Percentiles rank a stretch among this genome's conserved stretches.
phyloP scores from a whole-genome alignment of 2,797 vertebrate species.

The Prunella strophiata region DNA sequence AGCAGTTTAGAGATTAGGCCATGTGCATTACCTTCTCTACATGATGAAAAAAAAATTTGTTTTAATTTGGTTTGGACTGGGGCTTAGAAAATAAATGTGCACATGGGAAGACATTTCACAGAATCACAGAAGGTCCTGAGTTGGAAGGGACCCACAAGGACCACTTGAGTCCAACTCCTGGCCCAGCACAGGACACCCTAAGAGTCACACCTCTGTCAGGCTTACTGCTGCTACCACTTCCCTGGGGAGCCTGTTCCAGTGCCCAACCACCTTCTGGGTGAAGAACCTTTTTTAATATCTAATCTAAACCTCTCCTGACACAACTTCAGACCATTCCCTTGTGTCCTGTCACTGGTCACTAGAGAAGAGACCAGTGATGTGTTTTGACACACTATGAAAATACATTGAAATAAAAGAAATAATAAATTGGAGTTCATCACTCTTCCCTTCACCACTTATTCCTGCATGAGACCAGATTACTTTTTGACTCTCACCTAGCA shows the following conservation, averaged over 20 bases:
- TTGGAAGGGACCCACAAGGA: not conserved
- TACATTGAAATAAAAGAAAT: not conserved
- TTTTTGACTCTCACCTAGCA: not conserved
- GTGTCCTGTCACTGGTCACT: not conserved
- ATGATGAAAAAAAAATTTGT: not conserved
- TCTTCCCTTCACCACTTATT: not conserved
- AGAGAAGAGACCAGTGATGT: not conserved
- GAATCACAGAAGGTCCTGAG: not conserved
- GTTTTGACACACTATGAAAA: not conserved
- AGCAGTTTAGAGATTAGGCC: not conserved
- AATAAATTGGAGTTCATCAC: not conserved
- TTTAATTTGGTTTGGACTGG: not conserved
- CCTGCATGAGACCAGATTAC: not conserved
- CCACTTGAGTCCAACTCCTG: not conserved
- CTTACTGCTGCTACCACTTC: not conserved
- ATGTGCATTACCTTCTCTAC: not conserved
- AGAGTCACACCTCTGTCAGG: not conserved
- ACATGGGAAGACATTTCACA: not conserved
- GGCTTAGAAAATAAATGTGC: not conserved
- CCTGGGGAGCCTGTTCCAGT: not conserved
- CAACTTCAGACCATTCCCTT: not conserved
- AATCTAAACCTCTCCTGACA: not conserved
- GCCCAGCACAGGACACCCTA: not conserved
- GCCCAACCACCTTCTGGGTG: not conserved
- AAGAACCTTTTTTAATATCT: not conserved